Conservation (phyloP, 2,888 invertebrate species). For the Thereva nobilitata region DNA sequence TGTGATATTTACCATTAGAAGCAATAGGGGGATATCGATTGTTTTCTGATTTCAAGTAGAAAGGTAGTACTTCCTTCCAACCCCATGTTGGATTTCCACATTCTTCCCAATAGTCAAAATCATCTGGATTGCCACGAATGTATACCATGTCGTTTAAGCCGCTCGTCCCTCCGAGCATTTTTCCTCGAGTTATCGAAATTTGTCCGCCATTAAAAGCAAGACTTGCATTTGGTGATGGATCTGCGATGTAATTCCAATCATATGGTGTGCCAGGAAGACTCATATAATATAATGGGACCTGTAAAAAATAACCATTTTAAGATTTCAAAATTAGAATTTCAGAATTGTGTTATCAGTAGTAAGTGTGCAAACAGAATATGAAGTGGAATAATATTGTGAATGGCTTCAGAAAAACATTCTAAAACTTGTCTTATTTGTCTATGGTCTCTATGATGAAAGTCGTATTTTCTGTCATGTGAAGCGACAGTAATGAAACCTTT, state of each 20-base stretch:
- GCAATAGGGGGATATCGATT: slow-evolving; percentile 21
- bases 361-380: too few relatives aligned
- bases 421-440: too few relatives aligned
- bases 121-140: slow-evolving; percentile 62
- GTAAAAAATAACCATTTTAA: neutral
- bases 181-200: slow-evolving; percentile 57
- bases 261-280: slow-evolving; percentile 27
- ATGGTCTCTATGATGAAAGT: too few relatives aligned
- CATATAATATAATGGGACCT: slow-evolving; percentile 38
- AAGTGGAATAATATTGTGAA: too few relatives aligned
- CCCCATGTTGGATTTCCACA: slow-evolving; percentile 66
- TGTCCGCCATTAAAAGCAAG: slow-evolving; percentile 23
- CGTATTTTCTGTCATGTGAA: too few relatives aligned
- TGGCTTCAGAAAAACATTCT: too few relatives aligned
- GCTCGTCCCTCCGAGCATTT: slow-evolving; percentile 59
- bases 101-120: slow-evolving; percentile 65
- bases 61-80: slow-evolving; percentile 72
- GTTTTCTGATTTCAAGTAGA: slow-evolving; percentile 74
- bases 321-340: too few relatives aligned
- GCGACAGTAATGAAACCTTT: too few relatives aligned
- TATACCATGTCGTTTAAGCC: slow-evolving; percentile 62
- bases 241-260: slow-evolving; percentile 37
- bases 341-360: too few relatives aligned
- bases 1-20: slow-evolving; percentile 47
- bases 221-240: slow-evolving; percentile 29